A percentile compares a stretch with the other conserved stretches of the same genome.
Evolutionary conservation across 2,113 vertebrate genomes (phyloP).

Genomic region (Strix aluco): DNA sequence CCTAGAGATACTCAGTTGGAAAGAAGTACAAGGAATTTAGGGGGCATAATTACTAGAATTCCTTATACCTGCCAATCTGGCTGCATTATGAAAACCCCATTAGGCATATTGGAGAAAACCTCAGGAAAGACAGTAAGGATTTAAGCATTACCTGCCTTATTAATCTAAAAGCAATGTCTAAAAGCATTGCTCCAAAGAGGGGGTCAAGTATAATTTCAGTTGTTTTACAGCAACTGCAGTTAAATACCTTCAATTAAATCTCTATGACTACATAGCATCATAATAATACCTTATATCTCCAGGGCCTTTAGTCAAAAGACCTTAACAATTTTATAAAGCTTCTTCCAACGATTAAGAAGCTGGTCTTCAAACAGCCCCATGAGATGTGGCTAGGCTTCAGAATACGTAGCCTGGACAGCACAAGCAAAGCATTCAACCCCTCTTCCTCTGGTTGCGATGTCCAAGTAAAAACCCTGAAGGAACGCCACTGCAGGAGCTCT

Average conservation of each 20-base stretch:
- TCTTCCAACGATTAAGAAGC: not conserved
- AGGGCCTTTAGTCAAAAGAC: not conserved
- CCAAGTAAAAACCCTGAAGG: not conserved
- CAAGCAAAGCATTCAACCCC: not conserved
- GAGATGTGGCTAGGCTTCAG: not conserved
- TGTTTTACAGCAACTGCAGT: not conserved
- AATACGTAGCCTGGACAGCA: not conserved
- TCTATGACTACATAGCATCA: not conserved
- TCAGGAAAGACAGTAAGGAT: not conserved
- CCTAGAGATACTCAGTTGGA: not conserved
- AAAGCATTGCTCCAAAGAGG: conserved; percentile 1
- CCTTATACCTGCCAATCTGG: not conserved
- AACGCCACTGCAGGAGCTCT: not conserved
- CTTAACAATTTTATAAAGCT: not conserved
- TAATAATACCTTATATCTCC: not conserved
- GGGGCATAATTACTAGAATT: not conserved
- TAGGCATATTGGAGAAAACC: conserved; percentile 10
- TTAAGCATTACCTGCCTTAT: not conserved
- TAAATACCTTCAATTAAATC: conserved; percentile 19
- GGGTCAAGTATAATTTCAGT: conserved; percentile 1
- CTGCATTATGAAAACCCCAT: not conserved
- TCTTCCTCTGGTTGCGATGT: not conserved
- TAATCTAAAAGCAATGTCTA: not conserved
- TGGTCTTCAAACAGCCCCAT: not conserved
- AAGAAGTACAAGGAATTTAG: not conserved